These are phyloP conservation scores for Pycnomerus fuliginosus DNA, from an alignment of 2,888 invertebrate genomes.

Conservation along the genomic window DNA sequence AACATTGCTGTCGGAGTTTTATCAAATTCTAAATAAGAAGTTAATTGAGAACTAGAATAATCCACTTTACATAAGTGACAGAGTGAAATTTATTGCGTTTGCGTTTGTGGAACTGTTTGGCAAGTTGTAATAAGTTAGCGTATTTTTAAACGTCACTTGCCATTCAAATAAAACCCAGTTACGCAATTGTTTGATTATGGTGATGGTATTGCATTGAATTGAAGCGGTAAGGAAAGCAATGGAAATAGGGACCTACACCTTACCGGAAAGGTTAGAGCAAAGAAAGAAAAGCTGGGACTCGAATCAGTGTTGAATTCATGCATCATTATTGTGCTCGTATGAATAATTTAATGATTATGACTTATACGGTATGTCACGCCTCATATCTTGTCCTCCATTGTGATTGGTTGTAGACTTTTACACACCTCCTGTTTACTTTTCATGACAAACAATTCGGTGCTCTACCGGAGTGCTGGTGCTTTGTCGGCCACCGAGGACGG, in stretches of 20 bases:
- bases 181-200: constrained; percentile 9
- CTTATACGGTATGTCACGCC: constrained; percentile 44
- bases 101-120: neutral
- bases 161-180: constrained; percentile 15
- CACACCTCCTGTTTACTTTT: constrained; percentile 44
- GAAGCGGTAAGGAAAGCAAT: constrained; percentile 3
- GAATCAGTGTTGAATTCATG: constrained; percentile 22
- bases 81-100: neutral
- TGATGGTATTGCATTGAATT: no score
- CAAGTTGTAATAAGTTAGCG: neutral
- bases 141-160: constrained; percentile 13
- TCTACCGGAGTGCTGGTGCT: constrained; percentile 27
- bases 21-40: no score
- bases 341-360: constrained; percentile 44
- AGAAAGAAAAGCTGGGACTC: constrained; percentile 1
- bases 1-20: no score
- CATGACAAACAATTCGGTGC: constrained; percentile 37
- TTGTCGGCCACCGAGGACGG: constrained; percentile 2
- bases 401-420: constrained; percentile 43
- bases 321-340: constrained; percentile 36
- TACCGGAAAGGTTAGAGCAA: no score
- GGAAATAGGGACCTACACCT: no score
- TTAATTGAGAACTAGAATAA: no score
- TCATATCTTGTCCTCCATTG: constrained; percentile 35
- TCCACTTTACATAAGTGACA: constrained; percentile 7